Base-by-base conservation (phyloP, 2,888 invertebrate genomes). In the Lithosia quadra region DNA sequence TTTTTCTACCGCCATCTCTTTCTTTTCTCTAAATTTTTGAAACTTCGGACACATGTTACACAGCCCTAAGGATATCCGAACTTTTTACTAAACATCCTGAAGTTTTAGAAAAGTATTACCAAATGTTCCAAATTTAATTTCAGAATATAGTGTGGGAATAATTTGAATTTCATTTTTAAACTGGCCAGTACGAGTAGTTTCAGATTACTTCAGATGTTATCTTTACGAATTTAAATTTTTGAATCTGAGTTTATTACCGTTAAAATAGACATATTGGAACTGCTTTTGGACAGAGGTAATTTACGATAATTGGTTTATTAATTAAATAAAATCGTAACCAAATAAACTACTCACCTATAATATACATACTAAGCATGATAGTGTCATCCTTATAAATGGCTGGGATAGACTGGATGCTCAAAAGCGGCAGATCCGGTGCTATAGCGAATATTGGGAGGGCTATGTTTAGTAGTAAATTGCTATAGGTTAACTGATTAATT, bases 61-160 rank as follows among this genome's bases (percentile, higher is more conserved):
- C 75, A 72, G 71, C 71, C 71, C 63, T 71, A 74, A 91, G 91
- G 91, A 91, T 90, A 90, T 91, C 90, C 90, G 88, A 90, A 81
- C 82, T 88, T 89, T 88, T 89, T 89, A 79, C 73, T 63, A 72
- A 77, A 80, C 79, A 84, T 87, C 85, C 84, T 84, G 78, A 79
- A 81, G 73, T 64, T 69, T 58, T 49, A 61, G 68, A 66, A 75
- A 73, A 73, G 72, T 61, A 67, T 69, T 69, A 76, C 71, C 74
- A 73, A 80, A 78, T 77, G 76, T 77, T 74, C 58, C 22, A 71
- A 69, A 73, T 63, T 59, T 36, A 60, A 43, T 58, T 65, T 72
- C 15, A 58, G 18, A 33, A 68, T 39, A 59, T 49, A 70, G 68
- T 73, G 73, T 73, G 68, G 71, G 68, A 72, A 74, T 62, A 43